Evolutionary conservation across 53 echinoderm and acorn worm species (phyloP).

Genomic region (Paracentrotus lividus): DNA sequence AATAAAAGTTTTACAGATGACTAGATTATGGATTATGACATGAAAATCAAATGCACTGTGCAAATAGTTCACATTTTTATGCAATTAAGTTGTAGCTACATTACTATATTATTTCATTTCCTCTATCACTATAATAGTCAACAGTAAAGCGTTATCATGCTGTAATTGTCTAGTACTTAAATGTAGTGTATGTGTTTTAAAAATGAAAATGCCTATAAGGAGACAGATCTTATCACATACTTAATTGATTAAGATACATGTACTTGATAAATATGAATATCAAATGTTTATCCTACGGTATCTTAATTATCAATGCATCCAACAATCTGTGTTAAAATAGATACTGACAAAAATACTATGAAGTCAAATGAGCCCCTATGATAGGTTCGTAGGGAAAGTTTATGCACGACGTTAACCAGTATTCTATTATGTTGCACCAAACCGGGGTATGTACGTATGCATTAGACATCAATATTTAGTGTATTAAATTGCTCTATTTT

Average conservation of each 20-base stretch:
- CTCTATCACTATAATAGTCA: neutral
- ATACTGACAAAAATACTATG: too few relatives aligned
- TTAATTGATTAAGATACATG: neutral
- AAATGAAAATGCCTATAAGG: neutral
- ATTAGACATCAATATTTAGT: neutral
- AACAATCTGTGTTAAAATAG: too few relatives aligned
- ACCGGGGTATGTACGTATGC: neutral
- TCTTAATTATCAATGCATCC: too few relatives aligned
- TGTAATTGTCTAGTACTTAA: neutral
- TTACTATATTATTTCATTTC: neutral
- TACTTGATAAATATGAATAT: too few relatives aligned
- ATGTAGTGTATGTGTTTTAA: neutral
- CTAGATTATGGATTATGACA: neutral
- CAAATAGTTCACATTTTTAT: neutral
- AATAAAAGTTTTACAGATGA: neutral
- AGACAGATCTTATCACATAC: neutral
- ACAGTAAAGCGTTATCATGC: neutral
- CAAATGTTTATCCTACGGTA: too few relatives aligned
- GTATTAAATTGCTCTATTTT: neutral
- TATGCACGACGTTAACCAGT: conserved; percentile 1
- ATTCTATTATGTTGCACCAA: neutral
- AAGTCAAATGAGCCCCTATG: neutral
- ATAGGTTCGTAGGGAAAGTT: neutral
- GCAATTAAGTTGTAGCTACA: neutral
- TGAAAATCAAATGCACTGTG: neutral